Percentiles rank a stretch among this genome's conserved stretches.
Evolutionary conservation across 2,797 vertebrate species (phyloP).

Genomic region (Rhinophrynus dorsalis): DNA sequence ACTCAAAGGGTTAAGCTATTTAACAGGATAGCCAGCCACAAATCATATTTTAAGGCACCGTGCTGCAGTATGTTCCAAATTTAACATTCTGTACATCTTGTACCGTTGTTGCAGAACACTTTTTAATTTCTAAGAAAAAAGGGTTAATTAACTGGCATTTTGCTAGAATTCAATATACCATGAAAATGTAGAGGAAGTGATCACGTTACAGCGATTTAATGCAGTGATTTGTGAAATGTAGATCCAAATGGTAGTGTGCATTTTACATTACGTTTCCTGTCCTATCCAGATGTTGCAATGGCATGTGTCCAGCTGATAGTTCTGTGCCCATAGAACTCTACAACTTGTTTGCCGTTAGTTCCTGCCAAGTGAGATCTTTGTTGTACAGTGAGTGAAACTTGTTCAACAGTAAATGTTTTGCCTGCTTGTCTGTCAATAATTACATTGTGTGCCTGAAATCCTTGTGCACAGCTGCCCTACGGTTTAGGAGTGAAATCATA

Average conservation of each 20-base stretch:
- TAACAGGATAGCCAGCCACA: too few species aligned
- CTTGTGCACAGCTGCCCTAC: conserved; percentile 33
- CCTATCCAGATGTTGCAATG: conserved; percentile 41
- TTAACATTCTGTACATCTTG: too few species aligned
- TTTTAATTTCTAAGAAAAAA: neutral
- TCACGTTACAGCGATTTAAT: conserved; percentile 40
- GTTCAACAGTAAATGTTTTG: conserved; percentile 9
- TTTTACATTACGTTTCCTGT: conserved; percentile 28
- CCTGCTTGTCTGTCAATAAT: conserved; percentile 39
- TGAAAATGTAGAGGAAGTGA: conserved; percentile 40
- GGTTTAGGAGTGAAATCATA: conserved; percentile 25
- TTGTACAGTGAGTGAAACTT: conserved; percentile 7
- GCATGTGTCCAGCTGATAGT: conserved; percentile 28
- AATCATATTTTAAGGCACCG: too few species aligned
- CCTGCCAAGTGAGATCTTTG: conserved; percentile 29
- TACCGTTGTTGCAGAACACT: too few species aligned
- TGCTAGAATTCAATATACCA: conserved; percentile 17
- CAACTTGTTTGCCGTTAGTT: conserved; percentile 10
- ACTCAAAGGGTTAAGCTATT: too few species aligned
- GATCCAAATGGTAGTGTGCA: conserved; percentile 15
- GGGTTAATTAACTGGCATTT: conserved; percentile 8
- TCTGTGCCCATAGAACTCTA: conserved; percentile 12
- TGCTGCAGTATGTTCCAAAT: too few species aligned
- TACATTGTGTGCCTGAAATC: conserved; percentile 35
- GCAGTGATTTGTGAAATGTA: conserved; percentile 34